A percentile compares a stretch with the other conserved stretches of the same genome.
Conservation (phyloP, 2,113 vertebrate genomes). For the Cheirogaleus medius region DNA sequence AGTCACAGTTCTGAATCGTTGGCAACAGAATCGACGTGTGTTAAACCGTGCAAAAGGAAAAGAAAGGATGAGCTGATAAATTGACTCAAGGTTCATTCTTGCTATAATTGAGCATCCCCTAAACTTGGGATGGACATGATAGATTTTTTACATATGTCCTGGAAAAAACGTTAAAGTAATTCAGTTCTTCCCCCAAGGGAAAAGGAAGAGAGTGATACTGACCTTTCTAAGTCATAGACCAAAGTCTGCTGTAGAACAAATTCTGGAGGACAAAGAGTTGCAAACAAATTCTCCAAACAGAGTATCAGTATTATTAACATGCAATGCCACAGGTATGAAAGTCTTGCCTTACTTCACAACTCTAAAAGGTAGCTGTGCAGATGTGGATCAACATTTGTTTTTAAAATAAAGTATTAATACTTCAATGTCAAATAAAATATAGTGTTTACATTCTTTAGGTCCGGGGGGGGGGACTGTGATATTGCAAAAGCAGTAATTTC, state of each 20-base stretch:
- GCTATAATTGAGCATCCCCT: background rate
- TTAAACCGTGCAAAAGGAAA: constrained; percentile 21
- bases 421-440: constrained; percentile 88
- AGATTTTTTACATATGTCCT: background rate
- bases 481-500: constrained; percentile 92
- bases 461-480: constrained; percentile 90
- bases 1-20: background rate
- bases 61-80: background rate
- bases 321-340: constrained; percentile 90
- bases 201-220: constrained; percentile 82
- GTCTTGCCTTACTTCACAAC: constrained; percentile 96
- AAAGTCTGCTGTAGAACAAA: constrained; percentile 93
- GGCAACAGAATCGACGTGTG: background rate
- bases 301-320: constrained; percentile 94
- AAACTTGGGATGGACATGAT: background rate
- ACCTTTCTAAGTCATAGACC: constrained; percentile 86
- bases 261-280: constrained; percentile 83
- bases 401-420: constrained; percentile 95
- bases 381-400: constrained; percentile 90
- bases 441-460: constrained; percentile 99
- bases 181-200: constrained; percentile 40
- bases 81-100: background rate
- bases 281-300: constrained; percentile 70
- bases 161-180: constrained; percentile 39
- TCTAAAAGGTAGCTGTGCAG: constrained; percentile 92